Conservation (phyloP, 2,113 vertebrate species). For the Catharus minimus region DNA sequence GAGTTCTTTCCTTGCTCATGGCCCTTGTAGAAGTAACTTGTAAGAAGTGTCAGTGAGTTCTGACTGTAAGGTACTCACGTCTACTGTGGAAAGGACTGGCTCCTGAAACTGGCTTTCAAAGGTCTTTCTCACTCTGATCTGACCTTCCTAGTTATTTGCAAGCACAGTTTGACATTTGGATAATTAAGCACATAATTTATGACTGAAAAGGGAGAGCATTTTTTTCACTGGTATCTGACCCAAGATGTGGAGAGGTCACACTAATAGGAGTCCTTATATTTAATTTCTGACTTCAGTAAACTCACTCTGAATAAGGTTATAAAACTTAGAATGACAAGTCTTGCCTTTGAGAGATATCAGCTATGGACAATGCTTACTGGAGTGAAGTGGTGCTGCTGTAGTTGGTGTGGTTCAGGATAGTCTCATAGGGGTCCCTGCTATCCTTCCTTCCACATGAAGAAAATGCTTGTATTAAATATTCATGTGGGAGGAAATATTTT, state of each 20-base stretch:
- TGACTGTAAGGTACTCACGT: neutral
- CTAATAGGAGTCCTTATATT: neutral
- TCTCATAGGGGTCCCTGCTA: neutral
- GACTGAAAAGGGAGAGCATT: neutral
- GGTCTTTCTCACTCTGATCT: neutral
- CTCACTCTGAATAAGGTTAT: neutral
- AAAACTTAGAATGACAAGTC: neutral
- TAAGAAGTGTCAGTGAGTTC: neutral
- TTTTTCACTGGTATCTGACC: neutral
- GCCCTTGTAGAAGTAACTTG: neutral
- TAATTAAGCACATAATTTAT: slow-evolving; percentile 50
- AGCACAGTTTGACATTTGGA: slow-evolving; percentile 24
- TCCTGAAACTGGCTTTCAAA: slow-evolving; percentile 14
- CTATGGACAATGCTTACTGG: neutral
- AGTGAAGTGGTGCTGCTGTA: neutral
- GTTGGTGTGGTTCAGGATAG: neutral
- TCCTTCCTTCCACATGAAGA: neutral
- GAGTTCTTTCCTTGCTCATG: neutral
- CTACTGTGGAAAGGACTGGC: neutral
- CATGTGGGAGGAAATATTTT: slow-evolving; percentile 17
- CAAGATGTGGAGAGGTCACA: neutral
- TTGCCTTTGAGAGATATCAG: neutral
- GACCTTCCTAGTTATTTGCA: slow-evolving; percentile 33
- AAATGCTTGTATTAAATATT: slow-evolving; percentile 37
- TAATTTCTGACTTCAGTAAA: neutral